Base-by-base conservation (phyloP, 2,797 vertebrate species). In the Melanotaenia maccullochi region DNA sequence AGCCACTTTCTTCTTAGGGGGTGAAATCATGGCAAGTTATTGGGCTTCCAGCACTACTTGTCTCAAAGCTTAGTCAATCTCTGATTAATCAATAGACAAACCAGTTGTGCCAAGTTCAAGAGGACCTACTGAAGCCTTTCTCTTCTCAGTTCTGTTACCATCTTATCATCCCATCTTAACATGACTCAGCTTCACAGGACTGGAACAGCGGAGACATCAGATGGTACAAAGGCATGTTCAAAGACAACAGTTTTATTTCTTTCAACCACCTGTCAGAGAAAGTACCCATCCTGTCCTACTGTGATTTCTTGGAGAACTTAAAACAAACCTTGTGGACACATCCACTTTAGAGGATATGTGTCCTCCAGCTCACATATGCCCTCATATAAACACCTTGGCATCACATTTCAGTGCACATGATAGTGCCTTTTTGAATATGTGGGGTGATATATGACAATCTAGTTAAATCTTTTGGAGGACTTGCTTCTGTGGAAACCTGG, bases 21-120 rank as follows among this genome's bases (percentile, higher is more conserved):
- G 40, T n/a, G 32, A 58, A 72, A 64, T 30, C 40, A 36, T 64
- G 60, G 60, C 69, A 64, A 64, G 38, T 33, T 57, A n/a, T 58
- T 58, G 47, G 58, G 22, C 54, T 40, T 64, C 69, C 59, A 71
- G 68, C 36, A 62, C 40, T 33, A 49, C 11, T 68, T 60, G 44
- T 24, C 22, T 60, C 30, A 55, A 28, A 18, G 49, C 13, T 28
- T 51, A 14, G 47, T 72, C 52, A 64, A 32, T 71, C 30, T 58
- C 18, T 57, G 58, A 47, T 72, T 38, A 64, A 65, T 58, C 42
- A 51, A 49, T 65, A 30, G 59, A 70, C 14, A 70, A 13, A 33
- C 44, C 49, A 58, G 54, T 71, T 58, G 69, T 49, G 52, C 28
- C 28, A 51, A 44, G 35, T 56, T 32, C 52, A 33, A 36, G 51